Conservation (phyloP, 2,113 vertebrate genomes). For the Hippolais icterina region DNA sequence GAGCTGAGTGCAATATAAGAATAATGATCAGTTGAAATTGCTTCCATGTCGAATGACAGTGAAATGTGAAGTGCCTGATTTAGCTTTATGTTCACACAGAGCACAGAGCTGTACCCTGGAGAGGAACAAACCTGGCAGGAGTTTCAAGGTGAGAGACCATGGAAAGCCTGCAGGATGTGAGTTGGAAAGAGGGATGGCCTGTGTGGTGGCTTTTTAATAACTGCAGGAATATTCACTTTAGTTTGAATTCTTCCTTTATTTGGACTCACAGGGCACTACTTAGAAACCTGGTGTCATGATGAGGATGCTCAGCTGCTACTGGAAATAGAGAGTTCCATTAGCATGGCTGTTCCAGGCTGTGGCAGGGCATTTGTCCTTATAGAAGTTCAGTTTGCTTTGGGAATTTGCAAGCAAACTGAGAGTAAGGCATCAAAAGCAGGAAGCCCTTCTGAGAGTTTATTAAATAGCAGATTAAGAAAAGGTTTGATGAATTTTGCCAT, state of each 20-base stretch:
- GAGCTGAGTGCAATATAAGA: not conserved
- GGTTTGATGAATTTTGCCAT: not conserved
- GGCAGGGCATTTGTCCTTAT: not conserved
- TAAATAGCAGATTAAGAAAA: not conserved
- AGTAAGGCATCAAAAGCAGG: not conserved
- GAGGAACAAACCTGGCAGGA: not conserved
- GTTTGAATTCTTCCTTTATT: not conserved
- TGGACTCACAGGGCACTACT: not conserved
- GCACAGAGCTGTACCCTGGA: not conserved
- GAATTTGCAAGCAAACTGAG: not conserved
- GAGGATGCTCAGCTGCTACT: not conserved
- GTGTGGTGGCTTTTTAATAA: not conserved
- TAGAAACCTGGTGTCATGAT: not conserved
- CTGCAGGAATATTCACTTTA: not conserved
- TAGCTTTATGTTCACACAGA: not conserved
- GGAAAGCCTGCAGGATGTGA: not conserved
- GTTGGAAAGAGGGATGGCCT: not conserved
- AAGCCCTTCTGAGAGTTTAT: not conserved
- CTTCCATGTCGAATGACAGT: not conserved
- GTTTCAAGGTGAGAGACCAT: not conserved
- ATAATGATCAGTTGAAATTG: not conserved
- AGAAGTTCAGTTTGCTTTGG: not conserved
- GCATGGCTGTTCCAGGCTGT: not conserved
- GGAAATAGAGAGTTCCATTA: not conserved
- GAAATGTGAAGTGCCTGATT: not conserved